phyloP scores from a whole-genome alignment of 2,113 vertebrate species.

The Chitala chitala region DNA sequence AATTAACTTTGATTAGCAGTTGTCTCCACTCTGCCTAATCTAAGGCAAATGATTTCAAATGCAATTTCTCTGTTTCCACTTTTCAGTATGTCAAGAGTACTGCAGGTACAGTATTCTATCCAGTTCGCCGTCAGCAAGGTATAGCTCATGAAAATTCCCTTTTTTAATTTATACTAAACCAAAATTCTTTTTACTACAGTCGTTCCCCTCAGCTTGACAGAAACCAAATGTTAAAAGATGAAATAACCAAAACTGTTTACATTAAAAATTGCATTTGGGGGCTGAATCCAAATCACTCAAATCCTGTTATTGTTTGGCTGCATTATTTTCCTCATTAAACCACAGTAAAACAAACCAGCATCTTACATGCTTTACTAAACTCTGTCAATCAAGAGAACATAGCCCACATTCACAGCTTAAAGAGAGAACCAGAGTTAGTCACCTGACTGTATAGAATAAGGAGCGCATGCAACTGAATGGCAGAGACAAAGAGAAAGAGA shows the following conservation, averaged over 20 bases:
- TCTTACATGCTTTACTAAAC: constrained; percentile 28
- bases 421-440: background rate
- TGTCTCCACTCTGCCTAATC: background rate
- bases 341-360: background rate
- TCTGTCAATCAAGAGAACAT: constrained; percentile 20
- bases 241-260: background rate
- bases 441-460: background rate
- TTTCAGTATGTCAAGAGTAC: background rate
- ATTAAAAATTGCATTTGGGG: background rate
- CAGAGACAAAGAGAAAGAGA: background rate
- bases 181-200: background rate
- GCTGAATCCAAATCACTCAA: constrained; percentile 10
- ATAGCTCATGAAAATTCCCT: background rate
- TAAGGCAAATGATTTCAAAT: background rate
- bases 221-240: background rate
- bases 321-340: background rate
- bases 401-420: constrained; percentile 26
- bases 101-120: too few relatives aligned
- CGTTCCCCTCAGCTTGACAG: background rate
- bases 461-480: background rate
- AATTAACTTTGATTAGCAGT: background rate
- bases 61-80: background rate
- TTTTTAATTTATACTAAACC: background rate
- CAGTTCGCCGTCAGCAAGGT: background rate
- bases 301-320: background rate